A percentile compares a stretch with the other conserved stretches of the same genome.
phyloP scores from a whole-genome alignment of 1,140 invertebrate genomes.

The Vollenhovia emeryi region DNA sequence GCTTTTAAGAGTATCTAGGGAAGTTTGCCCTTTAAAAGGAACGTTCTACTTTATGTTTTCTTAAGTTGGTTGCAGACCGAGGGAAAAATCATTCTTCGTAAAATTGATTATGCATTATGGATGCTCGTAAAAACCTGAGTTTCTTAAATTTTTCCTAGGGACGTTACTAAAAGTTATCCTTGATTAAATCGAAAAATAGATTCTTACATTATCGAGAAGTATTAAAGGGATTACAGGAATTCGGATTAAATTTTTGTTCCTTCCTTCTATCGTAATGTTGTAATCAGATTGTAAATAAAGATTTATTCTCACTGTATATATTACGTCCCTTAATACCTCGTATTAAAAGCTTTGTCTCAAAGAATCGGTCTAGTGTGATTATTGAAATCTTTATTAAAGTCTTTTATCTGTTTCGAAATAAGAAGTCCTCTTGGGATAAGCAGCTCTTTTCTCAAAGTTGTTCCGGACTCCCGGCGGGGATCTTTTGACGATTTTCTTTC shows the following conservation, averaged over 20 bases:
- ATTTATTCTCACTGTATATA: background rate
- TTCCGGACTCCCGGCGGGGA: conserved; percentile 36
- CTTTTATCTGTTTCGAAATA: conserved; percentile 63
- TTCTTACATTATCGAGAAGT: background rate
- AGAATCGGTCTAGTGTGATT: background rate
- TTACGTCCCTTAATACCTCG: background rate
- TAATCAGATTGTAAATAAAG: background rate
- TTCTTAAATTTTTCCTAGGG: background rate
- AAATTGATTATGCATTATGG: conserved; percentile 39
- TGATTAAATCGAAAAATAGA: background rate
- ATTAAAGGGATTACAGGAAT: background rate
- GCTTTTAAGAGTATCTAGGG: conserved; percentile 23
- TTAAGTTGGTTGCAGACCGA: background rate
- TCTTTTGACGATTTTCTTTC: conserved; percentile 48
- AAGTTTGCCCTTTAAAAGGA: conserved; percentile 43
- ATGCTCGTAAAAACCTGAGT: background rate
- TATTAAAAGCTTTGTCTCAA: conserved; percentile 20
- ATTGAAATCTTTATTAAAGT: conserved; percentile 70
- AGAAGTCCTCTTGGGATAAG: conserved; percentile 47
- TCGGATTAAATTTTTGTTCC: background rate
- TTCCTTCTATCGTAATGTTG: background rate
- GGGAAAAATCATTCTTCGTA: conserved; percentile 31
- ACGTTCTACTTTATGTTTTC: conserved; percentile 37
- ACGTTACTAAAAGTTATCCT: background rate
- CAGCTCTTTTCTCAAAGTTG: conserved; percentile 66